Evolutionary conservation across 2,888 invertebrate genomes (phyloP), one percentile per base, ranked within the genome.

Genomic region (Eumerus sabulonum): DNA sequence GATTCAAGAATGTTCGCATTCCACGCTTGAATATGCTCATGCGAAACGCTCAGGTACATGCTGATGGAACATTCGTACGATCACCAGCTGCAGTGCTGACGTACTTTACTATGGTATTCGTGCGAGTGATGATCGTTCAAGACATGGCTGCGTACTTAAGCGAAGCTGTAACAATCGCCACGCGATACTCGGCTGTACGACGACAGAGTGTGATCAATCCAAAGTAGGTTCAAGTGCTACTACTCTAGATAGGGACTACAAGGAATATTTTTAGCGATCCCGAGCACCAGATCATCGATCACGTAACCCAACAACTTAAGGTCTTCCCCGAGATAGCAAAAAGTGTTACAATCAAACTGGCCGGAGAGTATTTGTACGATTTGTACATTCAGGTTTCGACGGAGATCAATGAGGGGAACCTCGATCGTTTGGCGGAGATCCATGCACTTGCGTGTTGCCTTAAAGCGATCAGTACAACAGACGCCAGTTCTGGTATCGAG

Each of bases 251-350:
- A 4, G 3, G 7, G 7, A 27, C 7, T 4, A 27, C 2, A 2
- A 27, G 27, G 7, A 27, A 27, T 7, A 27, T 4, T 27, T 88
- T 9, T 85, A 96, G 96, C 53, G 92, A 93, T 82, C 93, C 93
- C 0, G 98, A 98, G 87, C 94, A 94, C 0, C 96, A 97, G 89
- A 95, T 98, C 83, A 88, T 98, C 36, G 96, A 98, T 88, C 98
- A 96, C 86, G 92, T 96, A 79, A 97, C 97, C 0, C 98, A 98
- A 86, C 98, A 98, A 85, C 93, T 96, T 87, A 97, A 97, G 88
- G 88, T 98, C 18, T 93, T 98, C 83, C 94, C 97, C 0, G 91
- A 93, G 83, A 91, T 98, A 44, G 94, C 97, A 0, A 90, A 94
- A 0, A 92, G 93, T 57, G 94, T 96, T 86, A 96, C 95, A 0